A percentile compares a stretch with the other conserved stretches of the same genome.
Evolutionary conservation across 2,113 vertebrate species (phyloP).

Genomic region (Pachycephala philippinensis): DNA sequence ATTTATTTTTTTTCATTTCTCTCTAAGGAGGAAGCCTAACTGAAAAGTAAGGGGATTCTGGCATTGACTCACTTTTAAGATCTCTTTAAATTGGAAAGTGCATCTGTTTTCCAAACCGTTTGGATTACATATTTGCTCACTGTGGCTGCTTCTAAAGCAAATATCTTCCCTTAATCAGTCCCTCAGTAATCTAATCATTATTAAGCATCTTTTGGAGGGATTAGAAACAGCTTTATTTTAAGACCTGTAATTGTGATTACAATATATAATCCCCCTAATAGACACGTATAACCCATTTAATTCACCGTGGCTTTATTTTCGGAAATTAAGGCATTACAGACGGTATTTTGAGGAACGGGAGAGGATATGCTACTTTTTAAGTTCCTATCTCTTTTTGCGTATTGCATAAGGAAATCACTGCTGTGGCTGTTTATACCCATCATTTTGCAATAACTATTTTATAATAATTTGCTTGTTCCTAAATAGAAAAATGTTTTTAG

Average conservation of each 20-base stretch:
- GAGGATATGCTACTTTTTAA: not conserved
- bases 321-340: conserved; percentile 37
- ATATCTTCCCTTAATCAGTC: conserved; percentile 41
- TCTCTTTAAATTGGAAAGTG: not conserved
- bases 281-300: not conserved
- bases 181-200: conserved; percentile 53
- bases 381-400: not conserved
- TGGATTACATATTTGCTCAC: conserved; percentile 24
- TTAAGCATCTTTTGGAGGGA: conserved; percentile 60
- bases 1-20: not conserved
- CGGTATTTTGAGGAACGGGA: conserved; percentile 1
- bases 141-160: conserved; percentile 23
- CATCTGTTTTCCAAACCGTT: not conserved
- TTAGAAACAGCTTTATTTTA: conserved; percentile 60
- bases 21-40: not conserved
- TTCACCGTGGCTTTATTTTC: conserved; percentile 21
- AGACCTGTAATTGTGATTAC: conserved; percentile 59
- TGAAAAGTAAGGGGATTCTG: not conserved
- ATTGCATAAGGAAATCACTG: not conserved
- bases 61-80: not conserved
- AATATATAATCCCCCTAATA: conserved; percentile 39
- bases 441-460: not conserved
- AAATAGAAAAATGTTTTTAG: not conserved
- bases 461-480: not conserved
- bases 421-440: not conserved